Evolutionary conservation across 2,797 vertebrate species (phyloP), one percentile per base, ranked within the genome.

Genomic region (Anableps anableps): DNA sequence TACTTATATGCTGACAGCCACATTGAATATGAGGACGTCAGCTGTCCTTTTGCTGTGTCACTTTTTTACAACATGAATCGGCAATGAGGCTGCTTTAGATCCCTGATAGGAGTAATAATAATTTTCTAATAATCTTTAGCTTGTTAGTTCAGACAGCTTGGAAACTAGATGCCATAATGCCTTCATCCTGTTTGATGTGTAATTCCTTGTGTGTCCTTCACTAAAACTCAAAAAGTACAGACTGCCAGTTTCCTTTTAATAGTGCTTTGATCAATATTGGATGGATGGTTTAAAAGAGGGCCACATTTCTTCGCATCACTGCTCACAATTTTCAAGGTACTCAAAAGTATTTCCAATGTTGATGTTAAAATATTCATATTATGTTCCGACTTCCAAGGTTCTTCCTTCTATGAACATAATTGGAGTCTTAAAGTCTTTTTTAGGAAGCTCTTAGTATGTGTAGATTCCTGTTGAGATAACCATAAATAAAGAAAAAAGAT

Each of bases 91-190:
- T n/a, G 74, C 85, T 84, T 80, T 62, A 48, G 81, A 83, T 73
- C 79, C 87, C 53, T 82, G 78, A 86, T 83, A 77, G 80, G 83
- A 83, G 64, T 86, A 88, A 88, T 88, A 84, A 87, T 88, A 83
- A 86, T 90, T 88, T 88, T 86, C 89, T 90, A 90, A 93, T 88
- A 93, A 91, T 90, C 78, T 83, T 82, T 87, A 91, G 88, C 87
- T 89, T 90, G 83, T 88, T 92, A 91, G 88, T 86, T 92, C 88
- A 91, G 88, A 80, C 87, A 77, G 83, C 87, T 86, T 82, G 71
- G 85, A 89, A 85, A 84, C 72, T 58, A 31, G 76, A 86, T 84
- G 87, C 81, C 82, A 85, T 80, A 76, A 66, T 83, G 81, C 85
- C 74, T 82, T 72, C 75, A 72, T 85, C 82, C 81, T 74, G 75